These are phyloP conservation scores for Rattus rattus DNA, from an alignment of 2,113 vertebrate genomes.

Conservation along the genomic window DNA sequence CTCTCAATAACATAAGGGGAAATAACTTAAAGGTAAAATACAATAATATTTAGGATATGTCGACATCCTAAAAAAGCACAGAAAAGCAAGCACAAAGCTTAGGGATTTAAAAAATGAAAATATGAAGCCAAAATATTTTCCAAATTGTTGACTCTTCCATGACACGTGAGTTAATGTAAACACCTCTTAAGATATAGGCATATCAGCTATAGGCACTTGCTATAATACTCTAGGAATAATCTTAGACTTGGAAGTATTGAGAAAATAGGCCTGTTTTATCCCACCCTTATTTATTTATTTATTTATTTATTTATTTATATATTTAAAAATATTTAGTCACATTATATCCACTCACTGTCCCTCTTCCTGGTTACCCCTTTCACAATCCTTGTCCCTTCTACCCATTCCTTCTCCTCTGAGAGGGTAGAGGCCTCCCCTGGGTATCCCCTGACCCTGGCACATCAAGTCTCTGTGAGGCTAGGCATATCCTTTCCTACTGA, in stretches of 20 bases:
- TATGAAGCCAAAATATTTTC: not conserved
- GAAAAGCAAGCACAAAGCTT: not conserved
- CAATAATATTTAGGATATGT: not conserved
- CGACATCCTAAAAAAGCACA: not conserved
- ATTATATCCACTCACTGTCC: too few relatives aligned
- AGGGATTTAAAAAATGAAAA: conserved; percentile 2
- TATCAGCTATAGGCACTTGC: not conserved
- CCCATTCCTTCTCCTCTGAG: too few relatives aligned
- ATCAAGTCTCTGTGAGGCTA: too few relatives aligned
- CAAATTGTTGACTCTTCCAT: not conserved
- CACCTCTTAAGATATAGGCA: not conserved
- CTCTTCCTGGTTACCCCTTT: too few relatives aligned
- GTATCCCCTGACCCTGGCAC: too few relatives aligned
- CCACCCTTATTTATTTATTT: not conserved
- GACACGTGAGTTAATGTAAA: not conserved
- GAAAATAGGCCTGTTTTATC: not conserved
- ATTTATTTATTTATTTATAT: too few relatives aligned
- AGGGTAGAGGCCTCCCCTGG: too few relatives aligned
- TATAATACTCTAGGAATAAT: not conserved
- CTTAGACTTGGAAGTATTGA: not conserved
- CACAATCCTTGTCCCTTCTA: too few relatives aligned
- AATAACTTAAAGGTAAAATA: not conserved
- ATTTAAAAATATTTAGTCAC: too few relatives aligned
- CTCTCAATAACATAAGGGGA: conserved; percentile 36
- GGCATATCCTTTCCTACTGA: too few relatives aligned